These are phyloP conservation scores for Actinostola sp. DNA, from an alignment of 92 coral and sea anemone genomes.

Conservation along the genomic window DNA sequence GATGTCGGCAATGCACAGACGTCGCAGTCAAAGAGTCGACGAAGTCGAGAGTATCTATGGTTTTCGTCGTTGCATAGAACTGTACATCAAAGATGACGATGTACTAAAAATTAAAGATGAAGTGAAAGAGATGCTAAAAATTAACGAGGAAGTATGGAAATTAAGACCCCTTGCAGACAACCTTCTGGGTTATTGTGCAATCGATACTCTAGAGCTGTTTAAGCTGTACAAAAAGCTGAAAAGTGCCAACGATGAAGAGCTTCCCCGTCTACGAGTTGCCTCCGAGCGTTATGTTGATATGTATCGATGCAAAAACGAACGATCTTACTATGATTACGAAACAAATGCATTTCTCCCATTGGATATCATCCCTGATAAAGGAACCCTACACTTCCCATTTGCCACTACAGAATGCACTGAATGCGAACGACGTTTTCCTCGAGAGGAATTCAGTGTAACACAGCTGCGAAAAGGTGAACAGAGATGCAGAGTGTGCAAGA, in stretches of 20 bases:
- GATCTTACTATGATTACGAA: constrained; percentile 65
- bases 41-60: constrained; percentile 67
- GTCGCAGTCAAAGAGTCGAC: constrained; percentile 59
- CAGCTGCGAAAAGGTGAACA: constrained; percentile 72
- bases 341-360: constrained; percentile 73
- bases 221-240: constrained; percentile 68
- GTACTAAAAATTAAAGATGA: constrained; percentile 51
- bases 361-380: constrained; percentile 80
- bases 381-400: constrained; percentile 56
- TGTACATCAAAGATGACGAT: constrained; percentile 69
- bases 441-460: constrained; percentile 60
- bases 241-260: constrained; percentile 56
- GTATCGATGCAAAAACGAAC: constrained; percentile 61
- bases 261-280: constrained; percentile 66
- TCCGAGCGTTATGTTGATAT: constrained; percentile 73
- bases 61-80: constrained; percentile 69
- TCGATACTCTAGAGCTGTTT: constrained; percentile 71
- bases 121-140: constrained; percentile 38
- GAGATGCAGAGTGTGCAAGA: constrained; percentile 87
- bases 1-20: constrained; percentile 31
- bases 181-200: constrained; percentile 65
- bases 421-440: constrained; percentile 64
- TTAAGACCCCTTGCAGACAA: constrained; percentile 57
- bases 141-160: constrained; percentile 38
- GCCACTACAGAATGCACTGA: constrained; percentile 66